phyloP scores from a whole-genome alignment of 2,888 invertebrate genomes.

The Ophion costatus region DNA sequence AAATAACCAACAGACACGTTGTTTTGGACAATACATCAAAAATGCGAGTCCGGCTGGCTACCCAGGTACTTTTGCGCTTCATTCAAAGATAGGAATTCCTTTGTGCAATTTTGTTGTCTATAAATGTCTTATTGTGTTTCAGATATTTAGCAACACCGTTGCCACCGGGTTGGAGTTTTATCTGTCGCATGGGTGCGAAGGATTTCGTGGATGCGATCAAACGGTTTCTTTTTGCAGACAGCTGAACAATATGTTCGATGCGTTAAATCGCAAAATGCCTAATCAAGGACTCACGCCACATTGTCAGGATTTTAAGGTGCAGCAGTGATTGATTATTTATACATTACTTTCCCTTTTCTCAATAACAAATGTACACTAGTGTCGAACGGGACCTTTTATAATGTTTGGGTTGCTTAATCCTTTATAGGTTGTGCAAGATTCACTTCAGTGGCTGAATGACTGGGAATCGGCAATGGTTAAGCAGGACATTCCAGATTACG shows the following conservation, averaged over 20 bases:
- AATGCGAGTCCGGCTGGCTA: slow-evolving; percentile 13
- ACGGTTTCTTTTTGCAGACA: slow-evolving; percentile 6
- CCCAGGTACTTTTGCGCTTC: slow-evolving; percentile 21
- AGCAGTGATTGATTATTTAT: slow-evolving; percentile 17
- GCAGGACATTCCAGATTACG: slow-evolving; percentile 12
- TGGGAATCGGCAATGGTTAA: slow-evolving; percentile 18
- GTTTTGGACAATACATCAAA: slow-evolving; percentile 9
- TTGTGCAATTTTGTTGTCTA: slow-evolving; percentile 5
- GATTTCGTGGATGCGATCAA: slow-evolving; percentile 25
- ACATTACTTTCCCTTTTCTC: slow-evolving; percentile 7
- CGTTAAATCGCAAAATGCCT: slow-evolving; percentile 44
- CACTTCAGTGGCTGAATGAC: background rate
- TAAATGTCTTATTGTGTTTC: slow-evolving; percentile 4
- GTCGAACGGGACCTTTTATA: slow-evolving; percentile 2
- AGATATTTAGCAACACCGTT: slow-evolving; percentile 24
- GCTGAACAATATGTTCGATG: slow-evolving; percentile 45
- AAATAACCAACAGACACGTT: slow-evolving; percentile 5
- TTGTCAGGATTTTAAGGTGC: slow-evolving; percentile 40
- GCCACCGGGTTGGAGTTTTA: slow-evolving; percentile 17
- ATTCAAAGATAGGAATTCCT: slow-evolving; percentile 9
- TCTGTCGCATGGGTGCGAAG: slow-evolving; percentile 20
- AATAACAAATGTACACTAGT: slow-evolving; percentile 10
- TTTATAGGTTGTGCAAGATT: slow-evolving; percentile 14
- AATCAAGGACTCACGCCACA: slow-evolving; percentile 38
- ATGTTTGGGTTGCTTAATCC: background rate